Evolutionary conservation across 2,888 invertebrate species (phyloP), one percentile per base, ranked within the genome.

Genomic region (Sisyra terminalis): DNA sequence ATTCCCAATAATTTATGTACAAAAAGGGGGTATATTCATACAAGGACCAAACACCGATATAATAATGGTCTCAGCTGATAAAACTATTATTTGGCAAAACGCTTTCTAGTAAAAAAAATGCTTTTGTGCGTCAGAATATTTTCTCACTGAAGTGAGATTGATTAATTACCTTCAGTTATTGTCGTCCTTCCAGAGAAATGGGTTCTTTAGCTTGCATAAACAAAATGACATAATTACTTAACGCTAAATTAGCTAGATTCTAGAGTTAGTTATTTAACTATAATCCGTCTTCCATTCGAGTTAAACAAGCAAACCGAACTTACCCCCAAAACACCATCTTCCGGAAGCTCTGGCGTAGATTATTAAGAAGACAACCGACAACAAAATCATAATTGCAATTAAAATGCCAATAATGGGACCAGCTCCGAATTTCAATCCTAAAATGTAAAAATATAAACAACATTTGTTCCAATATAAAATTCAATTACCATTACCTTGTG

Each of bases 281-380:
- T 24, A 24, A 7, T 24, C 24, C 24, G 24, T 24, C 7, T 24
- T 24, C 24, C 24, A 24, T 24, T 24, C 24, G 24, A 24, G 24
- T 24, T 24, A 24, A 24, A 24, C 24, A 24, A 24, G 24, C 24
- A 24, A 24, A 46, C 41, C 41, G 35, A 42, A 75, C 83, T 78
- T 65, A 86, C 86, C 85, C 61, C 79, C 80, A 61, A 87, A 87
- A 65, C 86, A 87, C 85, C 86, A 86, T 60, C 82, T 71, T 55
- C 82, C 82, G 46, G 84, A 84, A 47, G 79, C 77, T 52, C 82
- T 76, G 40, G 87, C 86, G 55, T 80, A 79, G 46, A 85, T 74
- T 40, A 78, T 60, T 49, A 85, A 63, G 54, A 73, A 72, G 4
- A 77, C 59, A 16, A 73, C 64, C 15, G 77, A 65, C 11, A 85